Conservation (phyloP, 92 coral and sea anemone species). For the Parazoanthus darwini region DNA sequence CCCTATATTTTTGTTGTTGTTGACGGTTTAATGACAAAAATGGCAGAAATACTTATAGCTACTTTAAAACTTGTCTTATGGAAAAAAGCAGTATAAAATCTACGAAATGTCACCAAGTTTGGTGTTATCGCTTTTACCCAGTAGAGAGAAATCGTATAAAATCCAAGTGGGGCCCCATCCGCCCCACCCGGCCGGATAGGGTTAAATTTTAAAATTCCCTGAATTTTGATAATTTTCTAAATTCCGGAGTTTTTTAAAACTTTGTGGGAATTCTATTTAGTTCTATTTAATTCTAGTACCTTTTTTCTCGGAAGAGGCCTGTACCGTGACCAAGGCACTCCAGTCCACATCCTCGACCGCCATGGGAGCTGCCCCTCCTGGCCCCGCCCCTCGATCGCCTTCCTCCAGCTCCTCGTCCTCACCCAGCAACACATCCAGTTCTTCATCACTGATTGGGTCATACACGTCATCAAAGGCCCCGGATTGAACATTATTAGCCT, state of each 20-base stretch:
- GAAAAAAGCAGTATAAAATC: too few species aligned
- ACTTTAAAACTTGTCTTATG: too few species aligned
- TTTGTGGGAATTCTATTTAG: neutral
- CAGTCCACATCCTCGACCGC: conserved; percentile 97
- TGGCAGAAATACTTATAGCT: too few species aligned
- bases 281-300: conserved; percentile 36
- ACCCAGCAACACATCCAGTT: conserved; percentile 90
- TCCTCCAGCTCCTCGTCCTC: conserved; percentile 81
- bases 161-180: too few species aligned
- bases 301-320: conserved; percentile 60
- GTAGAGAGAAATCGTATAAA: too few species aligned
- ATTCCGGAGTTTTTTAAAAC: neutral
- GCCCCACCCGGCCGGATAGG: too few species aligned
- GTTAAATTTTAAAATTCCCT: too few species aligned
- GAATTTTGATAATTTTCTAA: too few species aligned
- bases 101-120: too few species aligned
- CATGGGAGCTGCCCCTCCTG: conserved; percentile 56
- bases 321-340: conserved; percentile 85
- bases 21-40: too few species aligned
- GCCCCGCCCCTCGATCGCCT: conserved; percentile 39
- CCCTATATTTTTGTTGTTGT: too few species aligned
- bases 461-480: conserved; percentile 94
- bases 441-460: conserved; percentile 99
- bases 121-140: too few species aligned
- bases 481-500: conserved; percentile 32